These are phyloP conservation scores for Tokudaia muenninki DNA, from an alignment of 2,797 vertebrate genomes.

Conservation along the genomic window DNA sequence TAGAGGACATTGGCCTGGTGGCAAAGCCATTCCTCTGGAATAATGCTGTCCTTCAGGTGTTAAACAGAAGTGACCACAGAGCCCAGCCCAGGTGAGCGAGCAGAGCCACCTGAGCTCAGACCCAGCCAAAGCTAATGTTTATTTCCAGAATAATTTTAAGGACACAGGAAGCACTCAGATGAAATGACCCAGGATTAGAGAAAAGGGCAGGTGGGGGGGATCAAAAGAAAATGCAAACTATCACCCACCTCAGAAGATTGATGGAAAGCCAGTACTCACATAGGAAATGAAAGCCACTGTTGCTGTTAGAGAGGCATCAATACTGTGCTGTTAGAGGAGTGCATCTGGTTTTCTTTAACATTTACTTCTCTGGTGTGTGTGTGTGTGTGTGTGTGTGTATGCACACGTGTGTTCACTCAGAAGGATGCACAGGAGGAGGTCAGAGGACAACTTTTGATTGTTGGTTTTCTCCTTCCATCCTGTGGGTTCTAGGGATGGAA, in stretches of 20 bases:
- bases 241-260: not conserved
- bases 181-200: not conserved
- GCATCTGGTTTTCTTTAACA: no score
- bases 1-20: not conserved
- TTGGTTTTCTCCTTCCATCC: not conserved
- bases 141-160: constrained; percentile 26
- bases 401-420: not conserved
- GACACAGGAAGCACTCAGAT: not conserved
- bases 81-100: not conserved
- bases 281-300: not conserved
- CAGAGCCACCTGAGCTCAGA: not conserved
- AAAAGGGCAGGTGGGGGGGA: not conserved
- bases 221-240: constrained; percentile 23
- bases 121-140: not conserved
- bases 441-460: not conserved
- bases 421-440: not conserved
- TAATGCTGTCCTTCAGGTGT: not conserved
- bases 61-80: constrained; percentile 33
- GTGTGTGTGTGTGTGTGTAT: not conserved
- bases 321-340: not conserved
- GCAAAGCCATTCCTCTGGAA: not conserved
- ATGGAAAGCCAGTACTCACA: not conserved
- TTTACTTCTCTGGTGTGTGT: not conserved
- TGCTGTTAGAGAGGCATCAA: not conserved
- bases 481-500: not conserved